phyloP scores from a whole-genome alignment of 2,113 vertebrate genomes.

The Ranitomeya imitator region DNA sequence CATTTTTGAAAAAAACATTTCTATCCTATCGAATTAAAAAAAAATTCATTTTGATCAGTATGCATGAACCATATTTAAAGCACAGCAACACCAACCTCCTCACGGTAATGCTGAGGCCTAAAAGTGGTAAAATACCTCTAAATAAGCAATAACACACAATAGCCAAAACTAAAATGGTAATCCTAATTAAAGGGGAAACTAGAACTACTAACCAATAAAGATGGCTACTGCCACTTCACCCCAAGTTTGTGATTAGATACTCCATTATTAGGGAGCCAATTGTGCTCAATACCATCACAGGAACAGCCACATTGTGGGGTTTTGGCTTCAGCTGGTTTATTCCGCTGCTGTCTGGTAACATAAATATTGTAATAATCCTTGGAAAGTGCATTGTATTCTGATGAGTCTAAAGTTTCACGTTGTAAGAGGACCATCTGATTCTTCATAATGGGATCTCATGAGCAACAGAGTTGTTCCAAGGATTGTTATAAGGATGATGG shows the following conservation, averaged over 20 bases:
- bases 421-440: background rate
- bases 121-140: conserved; percentile 16
- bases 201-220: background rate
- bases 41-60: background rate
- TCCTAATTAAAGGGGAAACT: background rate
- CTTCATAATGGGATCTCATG: background rate
- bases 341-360: background rate
- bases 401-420: no score
- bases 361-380: background rate
- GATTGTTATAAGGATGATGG: background rate
- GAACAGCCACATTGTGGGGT: background rate
- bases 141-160: conserved; percentile 25
- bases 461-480: background rate
- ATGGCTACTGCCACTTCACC: background rate
- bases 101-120: background rate
- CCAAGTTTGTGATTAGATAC: background rate
- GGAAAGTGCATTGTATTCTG: background rate
- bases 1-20: background rate
- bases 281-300: background rate
- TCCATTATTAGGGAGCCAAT: background rate
- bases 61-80: conserved; percentile 24
- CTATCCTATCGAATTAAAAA: background rate
- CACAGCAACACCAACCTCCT: conserved; percentile 13
- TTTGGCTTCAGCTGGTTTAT: background rate
- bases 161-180: background rate